phyloP scores from a whole-genome alignment of 2,113 vertebrate genomes.

The Ramphastos sulfuratus region DNA sequence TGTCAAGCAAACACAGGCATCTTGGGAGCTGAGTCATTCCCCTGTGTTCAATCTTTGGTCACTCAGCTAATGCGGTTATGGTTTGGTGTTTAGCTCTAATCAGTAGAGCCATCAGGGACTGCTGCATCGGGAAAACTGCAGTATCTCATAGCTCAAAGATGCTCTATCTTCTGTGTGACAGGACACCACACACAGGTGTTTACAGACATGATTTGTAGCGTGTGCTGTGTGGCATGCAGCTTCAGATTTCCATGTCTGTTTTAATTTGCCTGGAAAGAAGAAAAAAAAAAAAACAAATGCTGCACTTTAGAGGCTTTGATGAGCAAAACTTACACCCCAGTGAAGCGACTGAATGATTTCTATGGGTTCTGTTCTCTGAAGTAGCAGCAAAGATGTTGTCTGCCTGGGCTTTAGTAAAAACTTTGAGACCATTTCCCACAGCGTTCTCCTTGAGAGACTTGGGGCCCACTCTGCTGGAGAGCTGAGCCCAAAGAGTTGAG shows the following conservation, averaged over 20 bases:
- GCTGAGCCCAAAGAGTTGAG: no score
- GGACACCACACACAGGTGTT: neutral
- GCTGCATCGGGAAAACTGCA: neutral
- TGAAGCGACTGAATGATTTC: neutral
- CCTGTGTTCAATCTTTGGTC: neutral
- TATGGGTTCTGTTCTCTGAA: neutral
- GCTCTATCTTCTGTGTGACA: neutral
- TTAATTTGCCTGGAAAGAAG: neutral
- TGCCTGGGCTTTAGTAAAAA: no score
- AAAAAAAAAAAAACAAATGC: neutral
- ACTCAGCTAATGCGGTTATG: constrained; percentile 23
- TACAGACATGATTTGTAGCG: neutral
- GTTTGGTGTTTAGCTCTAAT: neutral
- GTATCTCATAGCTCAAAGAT: neutral
- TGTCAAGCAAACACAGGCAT: neutral
- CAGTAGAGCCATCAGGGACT: neutral
- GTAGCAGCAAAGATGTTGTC: neutral
- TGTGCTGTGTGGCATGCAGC: no score
- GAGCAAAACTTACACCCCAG: neutral
- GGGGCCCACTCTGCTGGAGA: no score
- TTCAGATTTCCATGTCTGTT: neutral
- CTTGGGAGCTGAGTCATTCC: neutral
- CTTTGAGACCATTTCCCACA: no score
- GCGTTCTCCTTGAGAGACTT: no score
- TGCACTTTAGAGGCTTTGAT: neutral